phyloP scores from a whole-genome alignment of 2,113 vertebrate genomes.

The Tyrannus savana region DNA sequence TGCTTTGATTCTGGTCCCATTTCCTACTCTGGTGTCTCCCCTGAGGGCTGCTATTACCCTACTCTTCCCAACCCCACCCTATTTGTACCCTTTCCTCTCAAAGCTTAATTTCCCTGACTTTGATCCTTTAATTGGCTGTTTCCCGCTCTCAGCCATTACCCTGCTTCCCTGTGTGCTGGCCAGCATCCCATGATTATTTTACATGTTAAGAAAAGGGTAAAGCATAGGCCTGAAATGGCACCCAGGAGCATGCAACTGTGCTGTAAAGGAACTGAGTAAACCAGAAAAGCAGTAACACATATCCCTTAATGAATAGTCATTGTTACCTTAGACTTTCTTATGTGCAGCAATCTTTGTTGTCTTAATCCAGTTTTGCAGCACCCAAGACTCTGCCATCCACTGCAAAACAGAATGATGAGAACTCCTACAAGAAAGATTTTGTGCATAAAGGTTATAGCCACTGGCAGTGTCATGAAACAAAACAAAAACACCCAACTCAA shows the following conservation, averaged over 20 bases:
- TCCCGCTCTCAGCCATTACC: background rate
- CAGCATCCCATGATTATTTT: background rate
- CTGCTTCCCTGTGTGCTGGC: constrained; percentile 17
- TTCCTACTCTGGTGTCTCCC: background rate
- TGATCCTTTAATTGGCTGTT: constrained; percentile 58
- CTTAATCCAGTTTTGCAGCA: background rate
- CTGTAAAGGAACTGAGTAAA: background rate
- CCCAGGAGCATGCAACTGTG: background rate
- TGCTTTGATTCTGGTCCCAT: background rate
- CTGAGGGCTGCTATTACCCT: background rate
- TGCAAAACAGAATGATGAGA: background rate
- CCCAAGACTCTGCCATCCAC: background rate
- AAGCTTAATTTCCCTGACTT: constrained; percentile 52
- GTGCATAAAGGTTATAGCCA: background rate
- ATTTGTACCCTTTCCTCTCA: background rate
- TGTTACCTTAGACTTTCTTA: background rate
- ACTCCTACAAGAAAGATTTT: background rate
- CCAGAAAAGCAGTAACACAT: background rate
- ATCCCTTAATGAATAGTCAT: background rate
- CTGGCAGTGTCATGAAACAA: background rate
- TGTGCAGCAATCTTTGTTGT: background rate
- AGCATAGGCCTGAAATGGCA: background rate
- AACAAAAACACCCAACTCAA: background rate
- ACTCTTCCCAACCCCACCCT: constrained; percentile 19
- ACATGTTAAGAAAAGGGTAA: background rate